Conservation (phyloP, 2,888 invertebrate genomes). For the Nemoura dubitans region DNA sequence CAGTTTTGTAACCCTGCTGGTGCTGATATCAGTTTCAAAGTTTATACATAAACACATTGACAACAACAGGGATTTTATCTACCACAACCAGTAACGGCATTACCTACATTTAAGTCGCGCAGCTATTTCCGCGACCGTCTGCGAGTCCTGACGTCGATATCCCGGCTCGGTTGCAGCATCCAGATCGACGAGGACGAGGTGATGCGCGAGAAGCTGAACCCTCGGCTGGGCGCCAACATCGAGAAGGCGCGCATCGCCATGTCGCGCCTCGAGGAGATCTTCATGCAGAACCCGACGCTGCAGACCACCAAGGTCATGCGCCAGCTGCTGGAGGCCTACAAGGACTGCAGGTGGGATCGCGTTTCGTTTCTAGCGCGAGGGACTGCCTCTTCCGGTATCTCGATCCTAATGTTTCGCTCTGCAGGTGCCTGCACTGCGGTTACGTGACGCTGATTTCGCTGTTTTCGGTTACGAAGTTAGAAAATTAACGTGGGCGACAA, state of each 20-base stretch:
- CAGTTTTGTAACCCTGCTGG: too few species aligned
- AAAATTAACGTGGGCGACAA: too few species aligned
- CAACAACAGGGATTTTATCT: too few species aligned
- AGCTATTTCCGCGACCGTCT: not conserved
- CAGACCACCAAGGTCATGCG: constrained; percentile 81
- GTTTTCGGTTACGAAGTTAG: too few species aligned
- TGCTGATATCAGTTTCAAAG: too few species aligned
- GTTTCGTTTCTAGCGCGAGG: not conserved
- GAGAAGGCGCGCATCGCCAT: constrained; percentile 80
- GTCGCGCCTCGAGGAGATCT: constrained; percentile 79
- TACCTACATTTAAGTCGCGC: too few species aligned
- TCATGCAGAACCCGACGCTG: constrained; percentile 77
- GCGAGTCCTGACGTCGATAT: not conserved
- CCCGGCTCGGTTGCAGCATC: not conserved
- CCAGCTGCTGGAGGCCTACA: constrained; percentile 82
- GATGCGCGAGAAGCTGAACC: constrained; percentile 59
- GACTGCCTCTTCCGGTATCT: too few species aligned
- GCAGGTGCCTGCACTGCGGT: too few species aligned
- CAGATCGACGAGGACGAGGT: constrained; percentile 44
- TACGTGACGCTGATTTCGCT: too few species aligned
- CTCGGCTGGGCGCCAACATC: constrained; percentile 77
- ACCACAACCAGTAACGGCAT: too few species aligned
- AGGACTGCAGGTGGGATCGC: constrained; percentile 71
- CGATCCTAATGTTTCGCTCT: too few species aligned
- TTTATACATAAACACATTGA: too few species aligned